These are phyloP conservation scores for Phengaris arion DNA, from an alignment of 2,888 invertebrate species.

Conservation along the genomic window DNA sequence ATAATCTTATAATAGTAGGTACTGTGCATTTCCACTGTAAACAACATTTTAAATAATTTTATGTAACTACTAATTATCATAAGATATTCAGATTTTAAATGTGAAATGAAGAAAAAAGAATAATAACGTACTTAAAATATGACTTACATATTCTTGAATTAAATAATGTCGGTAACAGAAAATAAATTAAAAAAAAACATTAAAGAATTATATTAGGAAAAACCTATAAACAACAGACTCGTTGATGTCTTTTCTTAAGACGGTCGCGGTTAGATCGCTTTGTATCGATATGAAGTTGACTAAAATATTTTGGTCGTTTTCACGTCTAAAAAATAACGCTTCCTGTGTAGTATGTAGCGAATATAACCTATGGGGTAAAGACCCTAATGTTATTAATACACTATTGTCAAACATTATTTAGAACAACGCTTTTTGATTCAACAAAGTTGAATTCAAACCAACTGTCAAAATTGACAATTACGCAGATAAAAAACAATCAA, in stretches of 20 bases:
- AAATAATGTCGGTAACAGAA: background rate
- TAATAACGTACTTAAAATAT: background rate
- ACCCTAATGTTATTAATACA: background rate
- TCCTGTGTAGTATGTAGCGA: background rate
- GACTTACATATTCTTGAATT: background rate
- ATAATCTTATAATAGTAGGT: background rate
- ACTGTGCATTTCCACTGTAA: background rate
- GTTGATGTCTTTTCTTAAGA: conserved; percentile 68
- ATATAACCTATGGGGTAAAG: background rate
- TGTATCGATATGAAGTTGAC: background rate
- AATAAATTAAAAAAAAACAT: background rate
- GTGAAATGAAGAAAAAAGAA: background rate
- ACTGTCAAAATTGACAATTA: background rate
- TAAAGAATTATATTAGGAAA: background rate
- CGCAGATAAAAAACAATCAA: conserved; percentile 1
- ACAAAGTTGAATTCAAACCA: background rate
- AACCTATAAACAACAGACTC: conserved; percentile 38
- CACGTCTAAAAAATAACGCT: background rate
- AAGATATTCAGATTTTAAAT: background rate
- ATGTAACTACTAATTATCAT: background rate
- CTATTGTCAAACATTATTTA: background rate
- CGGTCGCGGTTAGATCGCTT: conserved; percentile 31
- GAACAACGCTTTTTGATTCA: background rate
- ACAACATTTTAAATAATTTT: background rate
- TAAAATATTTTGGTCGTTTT: background rate